These are phyloP conservation scores for Astropecten irregularis DNA, from an alignment of 53 echinoderm and acorn worm species.

Conservation along the genomic window DNA sequence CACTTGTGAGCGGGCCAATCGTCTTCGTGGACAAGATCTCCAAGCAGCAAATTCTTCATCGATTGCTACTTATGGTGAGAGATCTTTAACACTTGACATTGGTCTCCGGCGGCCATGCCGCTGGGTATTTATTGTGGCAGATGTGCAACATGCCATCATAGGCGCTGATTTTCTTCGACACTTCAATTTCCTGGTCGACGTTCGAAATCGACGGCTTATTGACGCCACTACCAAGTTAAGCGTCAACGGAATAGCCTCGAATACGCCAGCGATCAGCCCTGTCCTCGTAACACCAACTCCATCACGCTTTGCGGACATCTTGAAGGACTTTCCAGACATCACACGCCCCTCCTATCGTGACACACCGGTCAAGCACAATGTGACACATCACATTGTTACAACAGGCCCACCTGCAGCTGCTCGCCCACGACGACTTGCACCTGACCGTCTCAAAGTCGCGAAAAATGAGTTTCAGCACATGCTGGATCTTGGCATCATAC, in stretches of 20 bases:
- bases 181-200: conserved; percentile 20
- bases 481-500: conserved; percentile 39
- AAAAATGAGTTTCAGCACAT: conserved; percentile 47
- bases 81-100: conserved; percentile 17
- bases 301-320: not conserved
- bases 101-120: not conserved
- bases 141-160: conserved; percentile 9
- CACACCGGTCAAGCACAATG: conserved; percentile 35
- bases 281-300: conserved; percentile 4
- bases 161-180: conserved; percentile 40
- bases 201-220: not conserved
- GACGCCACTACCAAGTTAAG: conserved; percentile 32
- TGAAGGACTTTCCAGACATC: not conserved
- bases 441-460: not conserved
- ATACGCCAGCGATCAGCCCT: not conserved
- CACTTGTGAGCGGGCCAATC: conserved; percentile 3
- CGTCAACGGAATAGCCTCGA: not conserved
- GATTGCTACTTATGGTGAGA: conserved; percentile 11
- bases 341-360: not conserved
- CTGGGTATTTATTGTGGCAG: conserved; percentile 25
- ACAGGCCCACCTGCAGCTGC: conserved; percentile 34
- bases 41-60: conserved; percentile 1
- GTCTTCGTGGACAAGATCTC: conserved; percentile 8
- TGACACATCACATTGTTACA: conserved; percentile 51
- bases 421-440: conserved; percentile 38